Evolutionary conservation across 2,888 invertebrate genomes (phyloP), one percentile per base, ranked within the genome.

Genomic region (Geotrupes spiniger): DNA sequence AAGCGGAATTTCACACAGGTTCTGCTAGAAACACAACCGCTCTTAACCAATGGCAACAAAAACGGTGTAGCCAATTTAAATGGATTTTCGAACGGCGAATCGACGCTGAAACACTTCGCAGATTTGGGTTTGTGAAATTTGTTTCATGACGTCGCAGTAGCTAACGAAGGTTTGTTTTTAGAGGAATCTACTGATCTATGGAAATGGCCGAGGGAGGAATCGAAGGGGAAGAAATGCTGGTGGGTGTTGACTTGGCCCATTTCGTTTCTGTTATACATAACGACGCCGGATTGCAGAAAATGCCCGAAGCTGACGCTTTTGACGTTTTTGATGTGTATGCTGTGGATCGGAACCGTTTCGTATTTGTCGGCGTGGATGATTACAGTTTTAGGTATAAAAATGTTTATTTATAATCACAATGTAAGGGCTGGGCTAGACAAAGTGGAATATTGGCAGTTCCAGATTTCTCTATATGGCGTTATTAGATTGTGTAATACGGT

Each of bases 281-380:
- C 89, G 0, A 83, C 89, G 33, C 93, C 92, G 0, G 89, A 92
- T 73, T 86, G 87, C 64, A 76, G 83, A 28, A 80, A 80, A 44
- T 74, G 75, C 51, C 78, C 76, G 0, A 74, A 74, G 11, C 73
- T 85, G 14, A 87, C 81, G 61, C 76, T 83, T 0, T 54, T 85
- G 0, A 89, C 91, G 0, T 91, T 93, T 65, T 47, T 81, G 5
- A 85, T 91, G 83, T 89, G 90, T 63, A 80, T 91, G 46, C 73
- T 83, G 0, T 93, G 92, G 90, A 89, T 93, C 53, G 89, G 87
- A 0, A 71, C 78, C 1, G 81, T 88, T 4, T 89, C 92, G 0
- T 93, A 92, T 66, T 55, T 90, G n/a, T 85, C 88, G 36, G 87
- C 91, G 14, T 93, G 92, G 90, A 82, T 90, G 64, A 89, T 92